These are phyloP conservation scores for Gymnarchus niloticus DNA, from an alignment of 2,113 vertebrate genomes.

Conservation along the genomic window DNA sequence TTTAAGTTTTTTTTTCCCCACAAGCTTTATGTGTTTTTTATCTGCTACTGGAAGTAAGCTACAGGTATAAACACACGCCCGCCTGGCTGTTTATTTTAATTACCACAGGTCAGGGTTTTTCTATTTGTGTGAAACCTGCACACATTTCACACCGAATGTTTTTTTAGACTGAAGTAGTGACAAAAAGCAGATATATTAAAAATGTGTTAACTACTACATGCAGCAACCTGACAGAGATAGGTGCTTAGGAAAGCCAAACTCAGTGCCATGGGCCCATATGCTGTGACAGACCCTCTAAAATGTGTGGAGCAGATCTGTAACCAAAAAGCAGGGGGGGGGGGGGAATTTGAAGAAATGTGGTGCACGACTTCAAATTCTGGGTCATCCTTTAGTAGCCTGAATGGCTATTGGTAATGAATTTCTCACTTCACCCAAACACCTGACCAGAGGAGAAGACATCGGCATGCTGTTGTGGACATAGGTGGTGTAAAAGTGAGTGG, in stretches of 20 bases:
- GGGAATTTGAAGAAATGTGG: background rate
- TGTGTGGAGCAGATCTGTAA: background rate
- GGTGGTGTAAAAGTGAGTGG: conserved; percentile 26
- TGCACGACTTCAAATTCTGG: conserved; percentile 21
- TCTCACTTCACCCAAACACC: conserved; percentile 36
- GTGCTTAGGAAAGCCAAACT: background rate
- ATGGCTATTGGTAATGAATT: conserved; percentile 41
- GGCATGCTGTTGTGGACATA: conserved; percentile 26
- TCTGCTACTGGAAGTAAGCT: too few species aligned
- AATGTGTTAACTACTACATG: background rate
- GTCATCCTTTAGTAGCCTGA: background rate
- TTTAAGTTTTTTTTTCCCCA: too few species aligned
- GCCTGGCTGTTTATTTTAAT: too few species aligned
- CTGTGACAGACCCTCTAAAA: background rate
- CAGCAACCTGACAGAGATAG: background rate
- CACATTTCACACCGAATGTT: too few species aligned
- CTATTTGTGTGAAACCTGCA: too few species aligned
- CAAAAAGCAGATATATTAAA: too few species aligned
- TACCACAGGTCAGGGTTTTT: too few species aligned
- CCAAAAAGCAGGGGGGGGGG: conserved; percentile 25
- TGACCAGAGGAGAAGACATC: background rate
- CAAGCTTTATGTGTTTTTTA: too few species aligned
- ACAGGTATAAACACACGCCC: too few species aligned
- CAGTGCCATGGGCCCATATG: background rate
- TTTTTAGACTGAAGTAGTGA: too few species aligned